These are phyloP conservation scores for Ammodytes marinus DNA, from an alignment of 2,113 vertebrate genomes.

Conservation along the genomic window DNA sequence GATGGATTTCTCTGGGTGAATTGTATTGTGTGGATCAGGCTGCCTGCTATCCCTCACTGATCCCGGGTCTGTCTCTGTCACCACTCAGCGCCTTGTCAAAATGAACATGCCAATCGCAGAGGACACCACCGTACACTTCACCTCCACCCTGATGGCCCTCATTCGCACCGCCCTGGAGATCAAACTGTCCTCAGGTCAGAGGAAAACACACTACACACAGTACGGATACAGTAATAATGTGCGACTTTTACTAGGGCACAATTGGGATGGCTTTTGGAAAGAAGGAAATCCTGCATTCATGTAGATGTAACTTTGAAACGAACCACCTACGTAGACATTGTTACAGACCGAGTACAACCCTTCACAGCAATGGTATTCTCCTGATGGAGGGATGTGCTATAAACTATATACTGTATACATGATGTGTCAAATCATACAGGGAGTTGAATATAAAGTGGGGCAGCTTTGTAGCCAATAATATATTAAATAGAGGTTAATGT, in stretches of 20 bases:
- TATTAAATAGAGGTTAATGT: not conserved
- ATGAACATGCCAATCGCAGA: slow-evolving; percentile 98
- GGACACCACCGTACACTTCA: slow-evolving; percentile 94
- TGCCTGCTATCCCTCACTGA: slow-evolving; percentile 8
- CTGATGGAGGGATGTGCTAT: not conserved
- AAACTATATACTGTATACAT: not conserved
- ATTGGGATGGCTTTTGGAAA: not conserved
- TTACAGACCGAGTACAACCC: not conserved
- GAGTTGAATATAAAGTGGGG: not conserved
- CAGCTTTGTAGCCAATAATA: not conserved
- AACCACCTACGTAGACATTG: not conserved
- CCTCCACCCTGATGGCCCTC: slow-evolving; percentile 94
- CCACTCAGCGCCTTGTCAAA: slow-evolving; percentile 90
- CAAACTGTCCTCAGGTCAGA: slow-evolving; percentile 92
- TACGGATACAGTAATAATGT: not conserved
- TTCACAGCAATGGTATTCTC: no score
- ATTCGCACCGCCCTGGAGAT: slow-evolving; percentile 95
- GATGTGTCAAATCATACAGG: not conserved
- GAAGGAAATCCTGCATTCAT: not conserved
- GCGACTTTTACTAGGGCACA: no score
- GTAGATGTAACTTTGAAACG: not conserved
- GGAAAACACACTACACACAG: not conserved
- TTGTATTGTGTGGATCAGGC: slow-evolving; percentile 41
- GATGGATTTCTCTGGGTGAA: slow-evolving; percentile 72
- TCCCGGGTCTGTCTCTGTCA: slow-evolving; percentile 29